Base-by-base conservation (phyloP, 2,888 invertebrate genomes). In the Ochropacha duplaris region DNA sequence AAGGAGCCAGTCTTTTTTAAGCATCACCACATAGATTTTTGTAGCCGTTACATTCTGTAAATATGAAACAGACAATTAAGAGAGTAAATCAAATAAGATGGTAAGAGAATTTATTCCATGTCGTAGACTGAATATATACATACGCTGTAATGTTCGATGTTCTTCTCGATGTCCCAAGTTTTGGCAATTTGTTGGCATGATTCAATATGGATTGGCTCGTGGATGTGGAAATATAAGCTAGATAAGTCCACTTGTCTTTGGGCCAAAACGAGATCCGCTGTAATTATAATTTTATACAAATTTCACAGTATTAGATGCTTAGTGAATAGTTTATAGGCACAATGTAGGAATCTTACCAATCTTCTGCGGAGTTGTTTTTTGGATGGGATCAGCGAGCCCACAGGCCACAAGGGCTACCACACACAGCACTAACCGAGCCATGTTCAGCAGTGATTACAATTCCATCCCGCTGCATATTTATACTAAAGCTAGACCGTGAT, bases 201-300 rank as follows among this genome's bases (percentile, higher is more conserved):
- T 36, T 90, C 82, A 69, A 93, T 79, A 56, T 93, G 89, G 64
- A 94, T 89, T 0, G 94, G 94, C 79, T 96, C 95, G 65, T 94
- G 93, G 4, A 93, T 79, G 61, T 94, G 93, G 76, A 86, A 92
- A 66, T 85, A 93, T 22, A 94, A 80, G 9, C 78, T 65, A 61
- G 90, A 78, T 49, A 94, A 75, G 39, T 87, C 87, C 63, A 88
- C 79, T 72, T 94, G 94, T 31, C 80, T 86, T 60, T 82, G 71
- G 51, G 67, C 50, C 28, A 93, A 76, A 57, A 82, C 83, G 67
- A 92, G 90, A 69, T 94, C 94, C 58, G 94, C 95, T 94, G 67
- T 4, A 80, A 81, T 60, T 64, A 58, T 39, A 14, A 39, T 16
- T 16, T 9, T 28, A 28, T 28, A 8, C 8, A 28, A 28, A 4